Conservation (phyloP, 2,797 vertebrate genomes). For the Oreonectes daqikongensis region DNA sequence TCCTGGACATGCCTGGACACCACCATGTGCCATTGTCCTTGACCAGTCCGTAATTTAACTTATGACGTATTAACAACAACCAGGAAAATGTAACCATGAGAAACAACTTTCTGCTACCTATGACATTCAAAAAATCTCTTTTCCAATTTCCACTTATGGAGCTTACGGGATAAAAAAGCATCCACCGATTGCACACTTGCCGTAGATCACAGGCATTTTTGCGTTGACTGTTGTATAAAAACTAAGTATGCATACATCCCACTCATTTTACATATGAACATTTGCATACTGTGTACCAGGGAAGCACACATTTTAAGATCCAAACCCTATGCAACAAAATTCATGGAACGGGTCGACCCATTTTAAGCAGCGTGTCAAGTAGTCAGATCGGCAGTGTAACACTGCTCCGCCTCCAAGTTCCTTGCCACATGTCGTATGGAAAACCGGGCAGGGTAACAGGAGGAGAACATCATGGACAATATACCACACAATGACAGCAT, state of each 20-base stretch:
- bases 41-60: not conserved
- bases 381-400: conserved; percentile 35
- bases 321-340: not conserved
- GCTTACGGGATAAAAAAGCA: not conserved
- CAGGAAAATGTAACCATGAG: not conserved
- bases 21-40: not conserved
- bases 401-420: conserved; percentile 40
- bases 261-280: not conserved
- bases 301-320: conserved; percentile 4
- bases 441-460: conserved; percentile 39
- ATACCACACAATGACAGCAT: conserved; percentile 52
- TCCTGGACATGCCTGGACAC: not conserved
- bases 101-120: not conserved
- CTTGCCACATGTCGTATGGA: conserved; percentile 25
- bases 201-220: not conserved
- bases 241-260: not conserved
- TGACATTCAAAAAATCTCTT: not conserved
- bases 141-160: not conserved
- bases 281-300: not conserved
- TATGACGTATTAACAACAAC: not conserved
- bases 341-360: conserved; percentile 32
- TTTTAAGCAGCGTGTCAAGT: conserved; percentile 33
- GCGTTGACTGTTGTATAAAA: not conserved
- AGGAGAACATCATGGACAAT: conserved; percentile 53
- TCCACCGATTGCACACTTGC: no score